These are phyloP conservation scores for Bhutanitis thaidina DNA, from an alignment of 2,888 invertebrate genomes.

Conservation along the genomic window DNA sequence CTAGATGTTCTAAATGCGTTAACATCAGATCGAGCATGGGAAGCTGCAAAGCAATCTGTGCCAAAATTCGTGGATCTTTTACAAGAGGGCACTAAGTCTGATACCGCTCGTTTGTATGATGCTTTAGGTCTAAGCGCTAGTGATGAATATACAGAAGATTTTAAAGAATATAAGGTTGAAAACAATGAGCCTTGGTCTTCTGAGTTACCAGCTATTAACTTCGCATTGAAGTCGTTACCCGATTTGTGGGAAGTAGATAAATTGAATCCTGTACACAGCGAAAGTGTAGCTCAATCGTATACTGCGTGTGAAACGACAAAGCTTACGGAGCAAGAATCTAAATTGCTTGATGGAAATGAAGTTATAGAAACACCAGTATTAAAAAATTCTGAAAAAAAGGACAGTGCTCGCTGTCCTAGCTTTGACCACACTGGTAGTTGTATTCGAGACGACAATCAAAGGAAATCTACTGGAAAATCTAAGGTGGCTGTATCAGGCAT, in stretches of 20 bases:
- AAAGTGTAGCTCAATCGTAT: conserved; percentile 30
- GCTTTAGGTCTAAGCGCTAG: conserved; percentile 59
- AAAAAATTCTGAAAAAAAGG: conserved; percentile 51
- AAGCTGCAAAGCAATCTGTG: conserved; percentile 73
- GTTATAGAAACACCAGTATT: conserved; percentile 36
- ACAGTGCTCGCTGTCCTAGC: conserved; percentile 50
- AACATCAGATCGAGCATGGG: conserved; percentile 74
- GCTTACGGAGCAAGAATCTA: conserved; percentile 41
- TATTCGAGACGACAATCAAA: conserved; percentile 59
- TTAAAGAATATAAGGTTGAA: conserved; percentile 51
- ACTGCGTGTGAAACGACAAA: conserved; percentile 41
- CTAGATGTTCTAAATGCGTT: conserved; percentile 58
- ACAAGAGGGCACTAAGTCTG: conserved; percentile 70
- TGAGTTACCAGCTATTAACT: conserved; percentile 42
- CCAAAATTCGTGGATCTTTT: conserved; percentile 73
- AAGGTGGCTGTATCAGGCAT: conserved; percentile 61
- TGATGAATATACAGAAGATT: conserved; percentile 52
- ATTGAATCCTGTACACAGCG: conserved; percentile 37
- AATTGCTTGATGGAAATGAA: conserved; percentile 44
- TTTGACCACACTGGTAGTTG: conserved; percentile 68
- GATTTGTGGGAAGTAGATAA: conserved; percentile 44
- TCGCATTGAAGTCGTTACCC: conserved; percentile 48
- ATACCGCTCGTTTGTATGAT: conserved; percentile 69
- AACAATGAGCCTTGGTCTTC: conserved; percentile 46
- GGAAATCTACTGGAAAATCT: conserved; percentile 51